Percentiles rank a stretch among this genome's conserved stretches.
Evolutionary conservation across 2,113 vertebrate species (phyloP).

Genomic region (rat (Rattus norvegicus)): GRCr8 NC_086038.1:7286501-7287000

Average conservation of each 20-base stretch:
- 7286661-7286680: not conserved
- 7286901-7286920: not conserved
- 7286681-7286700: slow-evolving; percentile 43
- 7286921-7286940: not conserved
- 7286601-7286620: not conserved
- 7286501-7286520: not conserved
- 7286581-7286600: slow-evolving; percentile 4
- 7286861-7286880: not conserved
- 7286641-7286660: not conserved
- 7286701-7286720: slow-evolving; percentile 26
- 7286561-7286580: not conserved
- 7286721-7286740: not conserved
- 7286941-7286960: not conserved
- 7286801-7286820: not conserved
- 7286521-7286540: slow-evolving; percentile 27
- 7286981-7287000: not conserved
- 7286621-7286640: too few relatives aligned
- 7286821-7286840: not conserved
- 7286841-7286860: not conserved
- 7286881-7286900: not conserved
- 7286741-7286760: not conserved
- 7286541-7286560: not conserved
- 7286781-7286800: not conserved
- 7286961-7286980: not conserved
- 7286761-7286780: not conserved